These are phyloP conservation scores for Kradibia gibbosae DNA, from an alignment of 1,140 invertebrate genomes.

Conservation along the genomic window DNA sequence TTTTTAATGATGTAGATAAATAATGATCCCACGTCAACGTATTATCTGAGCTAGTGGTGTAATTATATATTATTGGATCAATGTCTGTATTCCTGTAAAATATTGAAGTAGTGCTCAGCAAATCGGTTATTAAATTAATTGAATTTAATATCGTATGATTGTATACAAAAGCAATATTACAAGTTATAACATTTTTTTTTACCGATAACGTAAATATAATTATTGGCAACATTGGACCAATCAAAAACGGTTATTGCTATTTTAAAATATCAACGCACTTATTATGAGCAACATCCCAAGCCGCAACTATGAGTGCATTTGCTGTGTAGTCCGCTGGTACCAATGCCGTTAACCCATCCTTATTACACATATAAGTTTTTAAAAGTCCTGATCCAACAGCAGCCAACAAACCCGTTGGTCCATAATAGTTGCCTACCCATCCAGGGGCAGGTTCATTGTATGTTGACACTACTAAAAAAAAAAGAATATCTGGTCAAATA, in stretches of 20 bases:
- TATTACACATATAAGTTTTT: slow-evolving; percentile 74
- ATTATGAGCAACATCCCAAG: slow-evolving; percentile 76
- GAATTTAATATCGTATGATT: too few relatives aligned
- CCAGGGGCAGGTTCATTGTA: slow-evolving; percentile 71
- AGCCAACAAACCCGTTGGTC: slow-evolving; percentile 77
- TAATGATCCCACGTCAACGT: slow-evolving; percentile 72
- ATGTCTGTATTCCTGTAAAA: slow-evolving; percentile 59
- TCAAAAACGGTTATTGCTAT: neutral
- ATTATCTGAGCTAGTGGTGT: slow-evolving; percentile 65
- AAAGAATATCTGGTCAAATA: slow-evolving; percentile 11
- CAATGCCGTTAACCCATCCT: slow-evolving; percentile 76
- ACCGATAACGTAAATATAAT: neutral
- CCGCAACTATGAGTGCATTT: slow-evolving; percentile 79
- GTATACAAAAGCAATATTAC: too few relatives aligned
- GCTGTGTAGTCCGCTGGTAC: slow-evolving; percentile 83
- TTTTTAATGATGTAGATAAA: slow-evolving; percentile 66
- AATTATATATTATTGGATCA: slow-evolving; percentile 73
- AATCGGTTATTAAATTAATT: too few relatives aligned
- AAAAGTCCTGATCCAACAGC: slow-evolving; percentile 78
- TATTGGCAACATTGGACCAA: neutral
- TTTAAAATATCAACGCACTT: slow-evolving; percentile 58
- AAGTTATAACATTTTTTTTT: too few relatives aligned
- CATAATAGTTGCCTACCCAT: slow-evolving; percentile 87
- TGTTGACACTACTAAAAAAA: slow-evolving; percentile 64
- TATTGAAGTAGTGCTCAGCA: too few relatives aligned